Evolutionary conservation across 2,113 vertebrate species (phyloP).

Genomic region (Mirounga angustirostris): DNA sequence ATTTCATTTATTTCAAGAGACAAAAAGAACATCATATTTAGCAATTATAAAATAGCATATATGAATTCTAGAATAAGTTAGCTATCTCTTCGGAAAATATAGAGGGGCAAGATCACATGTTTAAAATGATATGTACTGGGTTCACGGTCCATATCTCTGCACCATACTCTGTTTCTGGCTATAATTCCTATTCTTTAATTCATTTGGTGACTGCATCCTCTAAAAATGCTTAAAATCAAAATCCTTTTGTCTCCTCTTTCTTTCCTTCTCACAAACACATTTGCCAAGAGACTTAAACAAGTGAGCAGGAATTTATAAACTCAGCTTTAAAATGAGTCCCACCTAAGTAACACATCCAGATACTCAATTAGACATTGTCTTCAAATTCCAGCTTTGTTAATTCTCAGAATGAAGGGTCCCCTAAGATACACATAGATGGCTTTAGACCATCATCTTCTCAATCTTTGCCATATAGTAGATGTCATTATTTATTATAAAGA

Average conservation of each 20-base stretch:
- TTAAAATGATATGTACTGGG: neutral
- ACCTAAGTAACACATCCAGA: neutral
- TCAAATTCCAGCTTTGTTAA: conserved; percentile 25
- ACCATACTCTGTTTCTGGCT: neutral
- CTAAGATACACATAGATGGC: neutral
- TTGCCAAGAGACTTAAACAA: conserved; percentile 45
- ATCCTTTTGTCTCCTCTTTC: neutral
- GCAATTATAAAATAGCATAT: neutral
- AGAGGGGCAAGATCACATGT: neutral
- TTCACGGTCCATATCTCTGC: neutral
- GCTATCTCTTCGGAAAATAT: conserved; percentile 10
- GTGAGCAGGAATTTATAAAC: conserved; percentile 34
- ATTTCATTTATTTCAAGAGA: conserved; percentile 47
- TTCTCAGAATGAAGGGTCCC: neutral
- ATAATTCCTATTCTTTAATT: conserved; percentile 27
- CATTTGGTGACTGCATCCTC: conserved; percentile 36
- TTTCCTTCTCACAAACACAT: conserved; percentile 50
- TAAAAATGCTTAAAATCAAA: conserved; percentile 71
- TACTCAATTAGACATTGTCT: conserved; percentile 10
- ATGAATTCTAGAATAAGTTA: neutral
- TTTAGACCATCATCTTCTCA: neutral
- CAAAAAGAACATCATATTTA: conserved; percentile 17
- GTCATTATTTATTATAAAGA: conserved; percentile 36
- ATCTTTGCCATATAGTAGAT: neutral
- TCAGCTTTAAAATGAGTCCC: conserved; percentile 54